These are phyloP conservation scores for Drosophila ogumai DNA, from an alignment of 1,140 invertebrate species.

Conservation along the genomic window DNA sequence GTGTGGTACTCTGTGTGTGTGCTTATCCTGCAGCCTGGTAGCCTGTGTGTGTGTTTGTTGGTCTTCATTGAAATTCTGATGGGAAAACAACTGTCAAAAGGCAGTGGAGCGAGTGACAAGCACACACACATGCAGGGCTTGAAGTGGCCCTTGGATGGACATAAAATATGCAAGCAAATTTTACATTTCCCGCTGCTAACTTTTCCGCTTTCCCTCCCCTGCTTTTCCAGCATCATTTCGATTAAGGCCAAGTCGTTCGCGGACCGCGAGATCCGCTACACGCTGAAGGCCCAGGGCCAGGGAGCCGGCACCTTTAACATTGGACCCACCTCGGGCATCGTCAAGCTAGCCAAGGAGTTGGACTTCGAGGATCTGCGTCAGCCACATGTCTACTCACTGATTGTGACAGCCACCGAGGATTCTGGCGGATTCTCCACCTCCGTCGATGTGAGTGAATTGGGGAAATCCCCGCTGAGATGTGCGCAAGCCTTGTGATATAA, in stretches of 20 bases:
- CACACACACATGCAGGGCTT: conserved; percentile 10
- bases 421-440: conserved; percentile 97
- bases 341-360: conserved; percentile 96
- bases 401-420: conserved; percentile 97
- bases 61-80: conserved; percentile 77
- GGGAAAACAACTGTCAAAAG: conserved; percentile 78
- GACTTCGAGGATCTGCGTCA: conserved; percentile 97
- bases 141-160: conserved; percentile 28
- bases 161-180: conserved; percentile 67
- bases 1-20: conserved; percentile 24
- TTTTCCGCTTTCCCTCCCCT: conserved; percentile 1
- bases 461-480: conserved; percentile 12
- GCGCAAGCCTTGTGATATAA: neutral
- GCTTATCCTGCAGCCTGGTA: conserved; percentile 1
- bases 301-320: conserved; percentile 98
- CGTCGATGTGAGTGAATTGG: conserved; percentile 90
- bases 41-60: conserved; percentile 6
- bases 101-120: conserved; percentile 67
- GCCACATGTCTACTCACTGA: conserved; percentile 95
- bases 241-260: conserved; percentile 98
- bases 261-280: conserved; percentile 97
- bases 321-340: conserved; percentile 96
- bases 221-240: conserved; percentile 90
- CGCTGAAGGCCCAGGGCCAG: conserved; percentile 96
- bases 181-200: conserved; percentile 51